Base-by-base conservation (phyloP, 2,888 invertebrate species). In the Leptodirus hochenwartii region DNA sequence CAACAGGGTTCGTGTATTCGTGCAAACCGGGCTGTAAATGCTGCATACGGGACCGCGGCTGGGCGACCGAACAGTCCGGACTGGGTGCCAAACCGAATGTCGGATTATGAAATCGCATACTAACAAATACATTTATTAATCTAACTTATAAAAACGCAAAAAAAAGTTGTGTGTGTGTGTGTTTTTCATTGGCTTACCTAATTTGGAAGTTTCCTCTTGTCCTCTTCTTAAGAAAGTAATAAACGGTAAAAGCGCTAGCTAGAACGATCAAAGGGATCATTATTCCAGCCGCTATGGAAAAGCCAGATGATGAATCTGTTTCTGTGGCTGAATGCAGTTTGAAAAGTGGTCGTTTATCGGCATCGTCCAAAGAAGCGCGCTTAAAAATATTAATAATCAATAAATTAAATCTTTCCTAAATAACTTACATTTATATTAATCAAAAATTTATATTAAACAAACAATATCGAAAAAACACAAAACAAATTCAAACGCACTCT, bases 81-180 rank as follows among this genome's bases (percentile, higher is more conserved):
- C 43, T 41, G 15, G 45, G 42, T 15, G 29, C 33, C 15, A 43
- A 34, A 27, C 47, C 46, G 37, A 48, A 51, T 9, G 41, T 37
- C 4, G 50, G 50, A 39, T 53, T 54, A 34, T 49, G 43, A 36
- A 54, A 54, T 17, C 47, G 42, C 41, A 53, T 48, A 34, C 52
- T 52, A 23, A 33, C 39, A 44, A 34, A 34, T 5, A 25, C 4
- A 27, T 3, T 27, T 10, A 30, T 5, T 27, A 25, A 11, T 25
- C 14, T 5, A n/a, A n/a, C n/a, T n/a, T n/a, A n/a, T n/a, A n/a
- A n/a, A n/a, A 35, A 35, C 20, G 20, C n/a, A n/a, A n/a, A n/a
- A n/a, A n/a, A n/a, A 20, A 8, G n/a, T 20, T 11, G 8, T 10
- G 8, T 25, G 8, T 25, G 9, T 8, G 25, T 8, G 10, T n/a